These are phyloP conservation scores for Drosophila sturtevanti DNA, from an alignment of 1,140 invertebrate species.

Conservation along the genomic window DNA sequence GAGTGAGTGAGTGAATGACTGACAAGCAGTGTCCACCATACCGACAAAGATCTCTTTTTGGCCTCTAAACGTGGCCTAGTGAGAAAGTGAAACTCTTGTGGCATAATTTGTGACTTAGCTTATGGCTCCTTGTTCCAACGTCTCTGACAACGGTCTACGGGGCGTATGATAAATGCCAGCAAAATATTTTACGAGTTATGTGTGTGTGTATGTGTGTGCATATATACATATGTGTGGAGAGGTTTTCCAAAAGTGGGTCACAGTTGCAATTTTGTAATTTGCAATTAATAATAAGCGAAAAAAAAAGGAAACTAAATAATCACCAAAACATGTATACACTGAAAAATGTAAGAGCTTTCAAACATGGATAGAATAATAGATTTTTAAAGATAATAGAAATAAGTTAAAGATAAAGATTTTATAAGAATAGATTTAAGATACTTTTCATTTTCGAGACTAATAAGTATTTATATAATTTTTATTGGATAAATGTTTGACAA, in stretches of 20 bases:
- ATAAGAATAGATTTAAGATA: too few relatives aligned
- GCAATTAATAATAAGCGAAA: constrained; percentile 59
- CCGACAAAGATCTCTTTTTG: constrained; percentile 12
- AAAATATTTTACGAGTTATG: constrained; percentile 47
- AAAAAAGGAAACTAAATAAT: constrained; percentile 22
- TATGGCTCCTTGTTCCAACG: constrained; percentile 26
- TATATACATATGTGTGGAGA: background rate
- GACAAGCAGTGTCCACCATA: constrained; percentile 11
- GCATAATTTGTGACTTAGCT: constrained; percentile 59
- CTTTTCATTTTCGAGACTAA: too few relatives aligned
- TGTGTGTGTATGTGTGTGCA: background rate
- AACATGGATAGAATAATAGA: too few relatives aligned
- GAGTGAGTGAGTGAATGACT: background rate
- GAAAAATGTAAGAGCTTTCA: too few relatives aligned
- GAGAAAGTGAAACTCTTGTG: constrained; percentile 75
- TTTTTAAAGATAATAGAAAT: too few relatives aligned
- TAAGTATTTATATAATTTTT: too few relatives aligned
- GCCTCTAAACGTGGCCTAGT: constrained; percentile 43
- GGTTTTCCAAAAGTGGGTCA: constrained; percentile 58
- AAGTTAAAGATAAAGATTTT: too few relatives aligned
- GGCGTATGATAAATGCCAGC: constrained; percentile 73
- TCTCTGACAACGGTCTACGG: constrained; percentile 20
- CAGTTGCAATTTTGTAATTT: constrained; percentile 69
- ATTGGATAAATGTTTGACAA: too few relatives aligned
- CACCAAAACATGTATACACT: constrained; percentile 27